A percentile compares a stretch with the other conserved stretches of the same genome.
Conservation (phyloP, 2,888 invertebrate species). For the Drepanosiphum platanoidis region DNA sequence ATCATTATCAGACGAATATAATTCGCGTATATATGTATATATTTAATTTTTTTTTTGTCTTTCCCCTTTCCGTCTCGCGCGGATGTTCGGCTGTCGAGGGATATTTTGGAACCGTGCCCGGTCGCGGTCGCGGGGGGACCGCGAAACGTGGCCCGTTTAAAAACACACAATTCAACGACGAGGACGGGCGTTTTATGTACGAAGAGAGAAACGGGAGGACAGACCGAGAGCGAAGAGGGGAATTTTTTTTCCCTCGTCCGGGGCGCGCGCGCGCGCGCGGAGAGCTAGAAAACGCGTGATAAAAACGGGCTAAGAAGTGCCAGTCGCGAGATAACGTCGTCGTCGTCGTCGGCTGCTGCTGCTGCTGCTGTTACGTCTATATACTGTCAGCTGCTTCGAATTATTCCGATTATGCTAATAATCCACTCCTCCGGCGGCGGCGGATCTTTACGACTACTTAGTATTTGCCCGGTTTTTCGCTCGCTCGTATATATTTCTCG, state of each 20-base stretch:
- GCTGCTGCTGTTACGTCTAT: neutral
- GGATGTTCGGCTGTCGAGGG: conserved; percentile 45
- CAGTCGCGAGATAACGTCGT: conserved; percentile 54
- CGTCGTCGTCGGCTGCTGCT: neutral
- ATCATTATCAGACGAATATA: conserved; percentile 22
- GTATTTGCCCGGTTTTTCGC: conserved; percentile 24
- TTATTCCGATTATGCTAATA: conserved; percentile 65
- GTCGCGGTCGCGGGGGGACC: neutral
- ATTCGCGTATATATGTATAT: conserved; percentile 8
- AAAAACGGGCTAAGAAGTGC: conserved; percentile 45
- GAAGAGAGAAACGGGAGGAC: neutral
- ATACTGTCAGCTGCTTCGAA: conserved; percentile 64
- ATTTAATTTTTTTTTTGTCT: conserved; percentile 3
- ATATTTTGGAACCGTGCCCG: conserved; percentile 51
- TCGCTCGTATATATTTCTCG: neutral
- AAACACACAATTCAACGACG: conserved; percentile 52
- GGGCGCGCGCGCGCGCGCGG: neutral
- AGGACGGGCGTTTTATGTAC: neutral
- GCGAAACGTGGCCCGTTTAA: conserved; percentile 46
- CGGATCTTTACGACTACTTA: conserved; percentile 2
- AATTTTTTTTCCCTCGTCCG: conserved; percentile 27
- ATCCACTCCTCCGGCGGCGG: conserved; percentile 39
- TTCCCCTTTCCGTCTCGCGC: conserved; percentile 6
- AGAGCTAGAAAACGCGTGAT: conserved; percentile 29
- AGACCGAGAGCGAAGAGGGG: neutral